These are phyloP conservation scores for Mirza zaza DNA, from an alignment of 2,113 vertebrate species.

Conservation along the genomic window DNA sequence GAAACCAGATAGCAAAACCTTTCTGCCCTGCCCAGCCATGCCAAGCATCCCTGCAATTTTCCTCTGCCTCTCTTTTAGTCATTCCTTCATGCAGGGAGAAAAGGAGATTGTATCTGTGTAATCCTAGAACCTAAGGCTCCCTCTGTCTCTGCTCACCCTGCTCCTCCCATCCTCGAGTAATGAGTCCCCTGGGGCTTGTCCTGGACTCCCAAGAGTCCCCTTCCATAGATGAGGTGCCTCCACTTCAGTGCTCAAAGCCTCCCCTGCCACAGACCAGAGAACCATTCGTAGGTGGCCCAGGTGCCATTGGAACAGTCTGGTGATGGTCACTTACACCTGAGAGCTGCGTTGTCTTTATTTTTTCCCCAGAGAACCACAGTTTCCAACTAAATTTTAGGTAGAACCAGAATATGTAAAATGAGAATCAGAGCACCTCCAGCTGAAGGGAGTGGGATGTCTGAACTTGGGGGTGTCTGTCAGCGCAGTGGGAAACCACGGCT, in stretches of 20 bases:
- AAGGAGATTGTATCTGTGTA: not conserved
- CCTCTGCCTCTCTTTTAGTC: not conserved
- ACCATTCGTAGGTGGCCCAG: not conserved
- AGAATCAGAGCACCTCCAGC: not conserved
- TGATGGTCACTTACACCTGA: not conserved
- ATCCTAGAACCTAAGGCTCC: not conserved
- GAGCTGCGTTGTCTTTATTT: not conserved
- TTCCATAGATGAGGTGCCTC: not conserved
- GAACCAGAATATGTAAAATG: not conserved
- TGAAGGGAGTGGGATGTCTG: not conserved
- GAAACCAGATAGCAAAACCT: not conserved
- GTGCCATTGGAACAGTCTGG: not conserved
- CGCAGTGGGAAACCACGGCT: not conserved
- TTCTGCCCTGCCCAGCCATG: not conserved
- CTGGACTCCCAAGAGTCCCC: not conserved
- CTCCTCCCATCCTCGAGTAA: too few species aligned
- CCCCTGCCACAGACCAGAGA: not conserved
- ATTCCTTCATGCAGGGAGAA: not conserved
- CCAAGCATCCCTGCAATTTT: not conserved
- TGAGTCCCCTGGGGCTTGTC: not conserved
- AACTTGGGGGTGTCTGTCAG: not conserved
- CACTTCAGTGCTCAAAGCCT: not conserved
- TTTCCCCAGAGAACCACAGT: not conserved
- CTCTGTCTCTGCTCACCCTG: not conserved
- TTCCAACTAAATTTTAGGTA: slow-evolving; percentile 20